Base-by-base conservation (phyloP, 1,140 invertebrate genomes). In the Calliphora vicina region DNA sequence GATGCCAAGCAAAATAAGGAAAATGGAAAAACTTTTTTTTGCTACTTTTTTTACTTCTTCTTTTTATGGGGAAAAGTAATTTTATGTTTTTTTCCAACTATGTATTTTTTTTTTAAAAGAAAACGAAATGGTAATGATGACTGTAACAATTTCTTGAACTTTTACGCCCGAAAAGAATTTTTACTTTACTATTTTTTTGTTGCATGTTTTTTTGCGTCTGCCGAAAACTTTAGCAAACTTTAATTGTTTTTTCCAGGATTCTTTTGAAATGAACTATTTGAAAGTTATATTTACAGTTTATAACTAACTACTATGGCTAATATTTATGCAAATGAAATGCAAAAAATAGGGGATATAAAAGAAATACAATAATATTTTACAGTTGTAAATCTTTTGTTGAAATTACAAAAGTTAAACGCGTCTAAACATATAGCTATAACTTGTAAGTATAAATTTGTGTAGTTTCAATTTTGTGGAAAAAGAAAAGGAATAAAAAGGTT, bases 211-310 rank as follows among this genome's bases (percentile, higher is more conserved):
- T 42, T 27, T 10, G n/a, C n/a, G 27, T 78, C 20, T 78, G 20
- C n/a, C 45, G 25, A 43, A 78, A 78, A 78, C 74, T 78, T 78
- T 78, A 25, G 35, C 35, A 78, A 78, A 78, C 35, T 78, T 78
- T 78, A 78, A 78, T 78, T 78, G 74, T 74, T 78, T 78, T 78
- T 78, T 45, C 42, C 26, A n/a, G 72, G 4, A 29, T 74, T 74
- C 27, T 35, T 74, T 29, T 15, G 27, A 45, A 23, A 78, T 23
- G 20, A 78, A 78, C 27, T 42, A 42, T 35, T 43, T 43, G 42
- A 1, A 78, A 78, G 23, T 20, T 43, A 45, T 78, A 78, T 78
- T 78, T 78, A 78, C 74, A 78, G 74, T 78, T 78, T 78, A 78
- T 78, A 76, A 76, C 73, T 78, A 43, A 43, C 73, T 42, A 42